These are phyloP conservation scores for Pipistrellus kuhlii DNA, from an alignment of 2,797 vertebrate genomes.

Conservation along the genomic window DNA sequence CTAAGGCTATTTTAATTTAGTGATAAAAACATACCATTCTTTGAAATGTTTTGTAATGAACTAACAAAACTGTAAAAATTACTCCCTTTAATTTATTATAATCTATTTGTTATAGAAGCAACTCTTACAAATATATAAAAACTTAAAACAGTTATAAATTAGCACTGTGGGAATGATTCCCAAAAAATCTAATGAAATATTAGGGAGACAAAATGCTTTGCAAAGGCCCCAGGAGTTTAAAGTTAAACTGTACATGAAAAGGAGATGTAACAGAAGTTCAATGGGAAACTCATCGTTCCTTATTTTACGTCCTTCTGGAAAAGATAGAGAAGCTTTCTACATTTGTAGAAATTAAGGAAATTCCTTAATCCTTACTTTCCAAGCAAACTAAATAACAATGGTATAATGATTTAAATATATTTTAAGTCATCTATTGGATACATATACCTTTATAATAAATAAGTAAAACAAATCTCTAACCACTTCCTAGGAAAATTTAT, in stretches of 20 bases:
- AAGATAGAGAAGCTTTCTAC: neutral
- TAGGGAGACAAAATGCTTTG: accelerated
- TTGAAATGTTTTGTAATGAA: neutral
- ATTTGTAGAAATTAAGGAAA: neutral
- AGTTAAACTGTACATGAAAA: neutral
- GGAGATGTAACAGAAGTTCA: neutral
- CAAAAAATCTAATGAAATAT: slow-evolving; percentile 11
- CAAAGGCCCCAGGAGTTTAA: neutral
- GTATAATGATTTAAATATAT: neutral
- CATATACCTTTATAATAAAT: neutral
- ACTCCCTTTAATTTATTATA: neutral
- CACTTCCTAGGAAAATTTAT: neutral
- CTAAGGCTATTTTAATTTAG: neutral
- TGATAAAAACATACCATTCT: neutral
- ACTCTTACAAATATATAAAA: neutral
- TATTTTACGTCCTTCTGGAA: neutral
- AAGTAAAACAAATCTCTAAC: slow-evolving; percentile 10
- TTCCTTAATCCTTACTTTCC: neutral
- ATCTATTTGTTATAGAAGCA: neutral
- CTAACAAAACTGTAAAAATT: neutral
- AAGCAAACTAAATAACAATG: neutral
- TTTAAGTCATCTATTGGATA: neutral
- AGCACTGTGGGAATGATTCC: slow-evolving; percentile 1
- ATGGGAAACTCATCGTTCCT: neutral
- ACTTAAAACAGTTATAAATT: neutral